These are phyloP conservation scores for Penaeus indicus DNA, from an alignment of 1,140 invertebrate species.

Conservation along the genomic window DNA sequence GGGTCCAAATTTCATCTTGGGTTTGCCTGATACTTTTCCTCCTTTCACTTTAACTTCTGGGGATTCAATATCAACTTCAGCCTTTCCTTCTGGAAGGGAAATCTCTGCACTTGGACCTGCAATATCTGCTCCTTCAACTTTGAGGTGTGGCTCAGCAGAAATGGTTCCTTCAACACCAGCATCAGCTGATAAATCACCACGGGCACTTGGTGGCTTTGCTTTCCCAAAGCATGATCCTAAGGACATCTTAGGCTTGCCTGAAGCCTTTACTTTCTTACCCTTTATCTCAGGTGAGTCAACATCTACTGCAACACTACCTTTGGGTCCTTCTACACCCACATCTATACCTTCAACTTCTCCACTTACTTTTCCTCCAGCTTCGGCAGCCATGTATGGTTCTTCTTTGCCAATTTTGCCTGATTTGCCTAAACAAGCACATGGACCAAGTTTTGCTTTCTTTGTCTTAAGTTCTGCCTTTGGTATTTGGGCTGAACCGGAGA, in stretches of 20 bases:
- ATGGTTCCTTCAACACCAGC: neutral
- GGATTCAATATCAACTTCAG: slow-evolving; percentile 28
- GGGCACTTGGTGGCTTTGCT: neutral
- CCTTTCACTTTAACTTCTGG: slow-evolving; percentile 41
- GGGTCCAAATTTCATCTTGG: slow-evolving; percentile 50
- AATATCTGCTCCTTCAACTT: neutral
- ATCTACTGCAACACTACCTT: slow-evolving; percentile 11
- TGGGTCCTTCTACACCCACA: neutral
- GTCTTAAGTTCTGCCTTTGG: slow-evolving; percentile 36
- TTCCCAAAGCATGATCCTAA: too few species aligned
- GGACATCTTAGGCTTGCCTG: neutral
- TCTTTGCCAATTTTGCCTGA: slow-evolving; percentile 40
- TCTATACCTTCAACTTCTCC: slow-evolving; percentile 32
- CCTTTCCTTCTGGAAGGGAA: slow-evolving; percentile 15
- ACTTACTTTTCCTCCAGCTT: slow-evolving; percentile 22
- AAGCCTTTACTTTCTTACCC: neutral
- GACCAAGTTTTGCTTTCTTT: slow-evolving; percentile 50
- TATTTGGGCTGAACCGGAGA: slow-evolving; percentile 30
- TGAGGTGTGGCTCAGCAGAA: neutral
- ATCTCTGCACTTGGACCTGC: neutral
- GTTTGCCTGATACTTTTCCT: slow-evolving; percentile 21
- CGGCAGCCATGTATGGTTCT: slow-evolving; percentile 40
- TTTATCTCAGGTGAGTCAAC: slow-evolving; percentile 40
- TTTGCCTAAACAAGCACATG: slow-evolving; percentile 55
- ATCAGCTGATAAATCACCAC: neutral